phyloP scores from a whole-genome alignment of 2,113 vertebrate genomes.

The Hipposideros armiger region DNA sequence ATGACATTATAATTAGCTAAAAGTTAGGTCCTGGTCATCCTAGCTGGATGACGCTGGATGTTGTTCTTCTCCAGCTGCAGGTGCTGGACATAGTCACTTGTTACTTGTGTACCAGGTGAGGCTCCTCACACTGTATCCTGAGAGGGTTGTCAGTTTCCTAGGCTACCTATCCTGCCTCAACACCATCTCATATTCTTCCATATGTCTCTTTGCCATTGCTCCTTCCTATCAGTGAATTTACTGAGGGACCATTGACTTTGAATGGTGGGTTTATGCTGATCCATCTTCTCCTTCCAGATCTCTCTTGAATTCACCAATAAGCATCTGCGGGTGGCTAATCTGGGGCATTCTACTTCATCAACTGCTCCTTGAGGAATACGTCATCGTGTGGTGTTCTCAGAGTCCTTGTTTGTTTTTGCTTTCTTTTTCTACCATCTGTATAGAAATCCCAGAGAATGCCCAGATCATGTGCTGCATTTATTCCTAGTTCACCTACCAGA shows the following conservation, averaged over 20 bases:
- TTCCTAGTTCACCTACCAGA: conserved; percentile 16
- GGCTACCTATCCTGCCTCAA: too few species aligned
- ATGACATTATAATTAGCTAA: too few species aligned
- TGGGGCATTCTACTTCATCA: neutral
- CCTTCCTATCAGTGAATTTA: neutral
- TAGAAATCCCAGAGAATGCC: neutral
- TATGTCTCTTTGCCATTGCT: neutral
- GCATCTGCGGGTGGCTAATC: neutral
- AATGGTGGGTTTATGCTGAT: neutral
- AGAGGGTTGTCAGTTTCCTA: too few species aligned
- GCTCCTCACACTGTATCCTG: too few species aligned
- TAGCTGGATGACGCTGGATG: too few species aligned
- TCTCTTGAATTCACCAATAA: neutral
- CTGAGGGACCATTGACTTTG: neutral
- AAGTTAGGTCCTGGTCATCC: too few species aligned
- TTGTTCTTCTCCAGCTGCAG: too few species aligned
- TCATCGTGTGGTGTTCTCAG: neutral
- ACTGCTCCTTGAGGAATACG: neutral
- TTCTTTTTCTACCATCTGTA: neutral
- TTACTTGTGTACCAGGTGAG: too few species aligned
- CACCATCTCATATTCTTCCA: neutral
- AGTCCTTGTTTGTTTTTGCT: neutral
- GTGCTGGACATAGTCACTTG: too few species aligned
- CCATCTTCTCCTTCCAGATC: neutral
- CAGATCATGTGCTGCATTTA: neutral